Evolutionary conservation across 2,113 vertebrate genomes (phyloP).

Genomic region (Gadus chalcogrammus): DNA sequence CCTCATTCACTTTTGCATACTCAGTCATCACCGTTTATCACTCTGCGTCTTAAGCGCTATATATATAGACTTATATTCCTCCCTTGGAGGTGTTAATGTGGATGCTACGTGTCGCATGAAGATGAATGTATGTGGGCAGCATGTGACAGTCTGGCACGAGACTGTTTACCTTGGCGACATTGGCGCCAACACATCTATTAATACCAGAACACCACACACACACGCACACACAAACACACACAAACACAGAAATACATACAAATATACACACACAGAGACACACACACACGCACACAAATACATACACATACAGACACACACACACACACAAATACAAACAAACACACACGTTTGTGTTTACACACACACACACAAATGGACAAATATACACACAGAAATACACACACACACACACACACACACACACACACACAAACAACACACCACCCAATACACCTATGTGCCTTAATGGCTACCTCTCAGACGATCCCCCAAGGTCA

Average conservation of each 20-base stretch:
- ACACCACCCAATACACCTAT: too few relatives aligned
- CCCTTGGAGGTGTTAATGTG: not conserved
- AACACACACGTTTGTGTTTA: too few relatives aligned
- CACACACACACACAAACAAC: not conserved
- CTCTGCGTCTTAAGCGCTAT: conserved; percentile 1
- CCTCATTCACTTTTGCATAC: too few relatives aligned
- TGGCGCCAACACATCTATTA: conserved; percentile 21
- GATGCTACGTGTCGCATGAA: not conserved
- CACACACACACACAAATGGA: too few relatives aligned
- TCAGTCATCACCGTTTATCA: too few relatives aligned
- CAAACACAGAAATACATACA: too few relatives aligned
- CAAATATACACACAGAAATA: too few relatives aligned
- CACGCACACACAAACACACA: not conserved
- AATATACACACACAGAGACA: not conserved
- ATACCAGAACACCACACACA: conserved; percentile 1
- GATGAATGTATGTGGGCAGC: not conserved
- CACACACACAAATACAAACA: too few relatives aligned
- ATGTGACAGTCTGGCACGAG: not conserved
- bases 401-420: not conserved
- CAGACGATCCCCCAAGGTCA: too few relatives aligned
- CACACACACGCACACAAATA: not conserved
- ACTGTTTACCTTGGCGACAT: conserved; percentile 16
- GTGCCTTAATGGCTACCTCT: too few relatives aligned
- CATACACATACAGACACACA: not conserved
- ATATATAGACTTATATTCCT: not conserved